phyloP scores from a whole-genome alignment of 30 jellyfish, hydroid and myxozoan species.

The Calvadosia cruxmelitensis region DNA sequence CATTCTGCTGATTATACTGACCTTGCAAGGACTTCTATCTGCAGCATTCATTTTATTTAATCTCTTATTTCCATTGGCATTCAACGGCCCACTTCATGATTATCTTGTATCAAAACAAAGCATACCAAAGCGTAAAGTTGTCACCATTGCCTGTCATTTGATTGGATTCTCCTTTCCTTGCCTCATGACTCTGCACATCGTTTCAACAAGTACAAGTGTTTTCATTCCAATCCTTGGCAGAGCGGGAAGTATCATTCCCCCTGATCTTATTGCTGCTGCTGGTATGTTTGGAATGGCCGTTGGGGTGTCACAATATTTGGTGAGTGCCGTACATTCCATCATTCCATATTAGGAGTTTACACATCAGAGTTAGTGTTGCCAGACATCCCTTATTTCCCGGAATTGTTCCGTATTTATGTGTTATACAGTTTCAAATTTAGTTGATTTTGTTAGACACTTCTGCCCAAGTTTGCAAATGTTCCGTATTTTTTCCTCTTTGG shows the following conservation, averaged over 20 bases:
- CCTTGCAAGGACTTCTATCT: constrained; percentile 45
- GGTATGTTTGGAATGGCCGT: constrained; percentile 21
- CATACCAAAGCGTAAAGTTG: constrained; percentile 4
- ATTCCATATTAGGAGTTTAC: too few species aligned
- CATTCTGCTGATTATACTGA: constrained; percentile 28
- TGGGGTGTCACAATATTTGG: constrained; percentile 26
- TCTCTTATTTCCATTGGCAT: constrained; percentile 47
- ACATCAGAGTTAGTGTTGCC: too few species aligned
- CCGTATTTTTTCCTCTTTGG: too few species aligned
- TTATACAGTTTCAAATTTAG: too few species aligned
- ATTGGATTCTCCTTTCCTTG: constrained; percentile 41
- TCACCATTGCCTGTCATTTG: constrained; percentile 26
- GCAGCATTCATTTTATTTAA: constrained; percentile 29
- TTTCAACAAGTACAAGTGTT: constrained; percentile 37
- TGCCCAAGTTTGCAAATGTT: too few species aligned
- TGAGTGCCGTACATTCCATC: too few species aligned
- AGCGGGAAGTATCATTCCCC: constrained; percentile 74
- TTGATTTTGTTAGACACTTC: too few species aligned
- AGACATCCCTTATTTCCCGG: too few species aligned
- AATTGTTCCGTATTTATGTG: too few species aligned
- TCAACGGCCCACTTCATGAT: constrained; percentile 14
- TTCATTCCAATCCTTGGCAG: constrained; percentile 88
- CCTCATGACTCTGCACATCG: constrained; percentile 29
- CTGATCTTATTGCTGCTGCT: constrained; percentile 61
- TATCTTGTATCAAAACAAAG: not conserved